phyloP scores from a whole-genome alignment of 2,797 vertebrate genomes.

The Syngnathus rostellatus region DNA sequence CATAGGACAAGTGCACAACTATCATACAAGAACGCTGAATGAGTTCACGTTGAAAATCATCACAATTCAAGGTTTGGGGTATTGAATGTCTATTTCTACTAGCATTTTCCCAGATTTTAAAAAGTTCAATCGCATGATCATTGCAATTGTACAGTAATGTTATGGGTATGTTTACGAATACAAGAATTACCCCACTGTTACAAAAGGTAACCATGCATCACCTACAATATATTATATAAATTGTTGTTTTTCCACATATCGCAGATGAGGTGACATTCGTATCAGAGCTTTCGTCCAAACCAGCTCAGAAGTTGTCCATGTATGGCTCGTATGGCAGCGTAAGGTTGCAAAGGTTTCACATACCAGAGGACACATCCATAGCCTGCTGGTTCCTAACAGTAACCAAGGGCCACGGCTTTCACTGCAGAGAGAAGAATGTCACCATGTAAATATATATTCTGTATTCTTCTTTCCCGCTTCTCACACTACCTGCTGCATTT shows the following conservation, averaged over 20 bases:
- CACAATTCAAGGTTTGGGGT: not conserved
- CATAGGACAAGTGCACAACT: not conserved
- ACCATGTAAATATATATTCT: constrained; percentile 71
- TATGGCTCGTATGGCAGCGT: constrained; percentile 86
- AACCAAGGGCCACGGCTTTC: constrained; percentile 60
- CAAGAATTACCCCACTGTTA: not conserved
- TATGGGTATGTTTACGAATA: not conserved
- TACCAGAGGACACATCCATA: constrained; percentile 78
- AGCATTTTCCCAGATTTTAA: not conserved
- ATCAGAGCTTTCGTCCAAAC: constrained; percentile 80
- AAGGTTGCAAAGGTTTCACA: constrained; percentile 80
- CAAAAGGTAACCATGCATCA: not conserved
- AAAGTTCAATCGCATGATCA: not conserved
- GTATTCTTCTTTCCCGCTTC: not conserved
- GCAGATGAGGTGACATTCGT: constrained; percentile 66
- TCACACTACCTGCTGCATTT: not conserved
- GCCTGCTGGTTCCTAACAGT: constrained; percentile 82
- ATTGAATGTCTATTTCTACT: not conserved
- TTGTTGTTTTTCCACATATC: too few relatives aligned
- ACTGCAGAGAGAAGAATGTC: constrained; percentile 74
- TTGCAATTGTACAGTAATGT: not conserved
- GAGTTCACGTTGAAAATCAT: too few relatives aligned
- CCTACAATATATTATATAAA: too few relatives aligned
- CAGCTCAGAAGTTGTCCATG: constrained; percentile 80
- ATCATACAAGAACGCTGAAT: not conserved